Evolutionary conservation across 2,797 vertebrate genomes (phyloP).

Genomic region (Glossophaga mutica): DNA sequence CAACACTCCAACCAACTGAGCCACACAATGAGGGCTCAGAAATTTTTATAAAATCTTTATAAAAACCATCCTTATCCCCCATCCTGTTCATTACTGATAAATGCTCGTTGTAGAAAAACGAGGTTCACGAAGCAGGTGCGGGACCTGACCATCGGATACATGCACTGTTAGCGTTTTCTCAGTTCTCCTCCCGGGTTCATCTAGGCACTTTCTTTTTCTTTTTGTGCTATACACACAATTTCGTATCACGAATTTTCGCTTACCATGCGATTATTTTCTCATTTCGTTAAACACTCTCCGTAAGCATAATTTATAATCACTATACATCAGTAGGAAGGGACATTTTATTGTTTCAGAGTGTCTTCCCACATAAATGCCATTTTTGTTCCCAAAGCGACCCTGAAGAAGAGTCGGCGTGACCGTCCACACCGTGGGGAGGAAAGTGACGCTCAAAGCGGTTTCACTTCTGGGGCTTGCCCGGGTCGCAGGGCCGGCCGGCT

Average conservation of each 20-base stretch:
- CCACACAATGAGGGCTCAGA: background rate
- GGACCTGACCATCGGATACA: background rate
- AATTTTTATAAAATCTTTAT: background rate
- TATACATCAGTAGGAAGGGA: background rate
- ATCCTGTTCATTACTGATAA: background rate
- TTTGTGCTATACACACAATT: background rate
- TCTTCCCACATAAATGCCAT: background rate
- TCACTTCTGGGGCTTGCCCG: background rate
- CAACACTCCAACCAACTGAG: background rate
- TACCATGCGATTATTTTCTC: background rate
- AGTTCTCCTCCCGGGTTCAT: background rate
- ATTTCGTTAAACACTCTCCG: background rate
- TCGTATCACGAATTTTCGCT: background rate
- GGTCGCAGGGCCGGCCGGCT: background rate
- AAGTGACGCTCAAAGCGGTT: background rate
- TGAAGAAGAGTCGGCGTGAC: background rate
- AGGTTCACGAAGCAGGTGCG: background rate
- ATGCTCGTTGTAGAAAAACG: background rate
- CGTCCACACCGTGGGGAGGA: background rate
- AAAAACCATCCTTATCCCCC: background rate
- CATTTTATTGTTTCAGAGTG: background rate
- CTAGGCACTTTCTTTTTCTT: background rate
- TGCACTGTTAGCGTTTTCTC: background rate
- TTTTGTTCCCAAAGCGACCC: background rate
- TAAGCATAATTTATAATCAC: background rate